phyloP scores from a whole-genome alignment of 2,113 vertebrate genomes.

The Tetraodon nigroviridis region DNA sequence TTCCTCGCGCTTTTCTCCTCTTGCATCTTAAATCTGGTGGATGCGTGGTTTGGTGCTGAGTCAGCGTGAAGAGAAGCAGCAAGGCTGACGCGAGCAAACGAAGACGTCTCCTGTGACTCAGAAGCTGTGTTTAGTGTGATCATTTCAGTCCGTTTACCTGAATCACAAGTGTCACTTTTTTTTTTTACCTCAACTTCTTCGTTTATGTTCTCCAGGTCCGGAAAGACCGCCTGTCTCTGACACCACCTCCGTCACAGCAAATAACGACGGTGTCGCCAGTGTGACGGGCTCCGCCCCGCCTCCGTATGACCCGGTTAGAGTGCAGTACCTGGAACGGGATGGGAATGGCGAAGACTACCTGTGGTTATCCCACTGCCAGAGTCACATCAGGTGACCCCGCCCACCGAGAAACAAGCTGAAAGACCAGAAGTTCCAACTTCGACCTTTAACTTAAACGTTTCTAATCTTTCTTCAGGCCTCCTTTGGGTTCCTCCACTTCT shows the following conservation, averaged over 20 bases:
- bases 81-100: slow-evolving; percentile 17
- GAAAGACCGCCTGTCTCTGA: slow-evolving; percentile 17
- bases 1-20: not conserved
- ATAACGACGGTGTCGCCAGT: not conserved
- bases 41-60: slow-evolving; percentile 30
- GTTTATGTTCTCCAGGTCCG: slow-evolving; percentile 7
- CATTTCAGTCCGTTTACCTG: too few species aligned
- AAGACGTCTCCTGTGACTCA: slow-evolving; percentile 1
- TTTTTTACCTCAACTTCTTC: not conserved
- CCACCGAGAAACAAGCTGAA: not conserved
- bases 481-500: slow-evolving; percentile 49
- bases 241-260: slow-evolving; percentile 1
- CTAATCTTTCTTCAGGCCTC: slow-evolving; percentile 31
- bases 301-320: slow-evolving; percentile 36
- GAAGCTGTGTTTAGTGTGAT: too few species aligned
- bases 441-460: too few species aligned
- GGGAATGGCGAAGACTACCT: slow-evolving; percentile 41
- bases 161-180: too few species aligned
- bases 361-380: slow-evolving; percentile 65
- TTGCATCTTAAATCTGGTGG: not conserved
- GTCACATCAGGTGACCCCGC: slow-evolving; percentile 45
- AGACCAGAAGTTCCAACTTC: too few species aligned
- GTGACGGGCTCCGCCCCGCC: slow-evolving; percentile 27
- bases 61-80: slow-evolving; percentile 46
- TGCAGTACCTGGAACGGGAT: slow-evolving; percentile 2